Conservation (phyloP, 2,797 vertebrate species). For the Alosa sapidissima region DNA sequence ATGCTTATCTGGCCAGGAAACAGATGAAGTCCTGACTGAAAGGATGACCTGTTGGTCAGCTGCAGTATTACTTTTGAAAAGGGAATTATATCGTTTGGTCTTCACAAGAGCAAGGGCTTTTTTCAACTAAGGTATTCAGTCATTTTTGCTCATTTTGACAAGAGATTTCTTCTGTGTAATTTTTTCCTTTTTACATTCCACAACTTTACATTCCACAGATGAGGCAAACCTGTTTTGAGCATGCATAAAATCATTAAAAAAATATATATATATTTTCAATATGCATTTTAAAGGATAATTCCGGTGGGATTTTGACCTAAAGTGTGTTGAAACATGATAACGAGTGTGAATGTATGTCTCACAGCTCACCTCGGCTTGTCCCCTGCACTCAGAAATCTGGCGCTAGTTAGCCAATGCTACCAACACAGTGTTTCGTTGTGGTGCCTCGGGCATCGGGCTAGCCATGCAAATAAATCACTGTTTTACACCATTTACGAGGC, state of each 20-base stretch:
- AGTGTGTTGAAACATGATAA: too few species aligned
- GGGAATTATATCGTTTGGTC: neutral
- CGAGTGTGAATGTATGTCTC: too few species aligned
- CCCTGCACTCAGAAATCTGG: too few species aligned
- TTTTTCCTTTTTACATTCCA: neutral
- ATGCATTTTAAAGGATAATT: too few species aligned
- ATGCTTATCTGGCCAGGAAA: slow-evolving; percentile 87
- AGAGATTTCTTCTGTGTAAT: too few species aligned
- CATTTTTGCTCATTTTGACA: neutral
- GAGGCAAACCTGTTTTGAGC: neutral
- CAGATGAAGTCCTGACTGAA: slow-evolving; percentile 81
- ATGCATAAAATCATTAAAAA: neutral
- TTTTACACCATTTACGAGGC: too few species aligned
- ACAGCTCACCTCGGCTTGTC: too few species aligned
- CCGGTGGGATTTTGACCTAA: too few species aligned
- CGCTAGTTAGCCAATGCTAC: too few species aligned
- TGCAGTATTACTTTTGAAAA: neutral
- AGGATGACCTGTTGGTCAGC: neutral
- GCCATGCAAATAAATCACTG: too few species aligned
- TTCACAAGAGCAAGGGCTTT: neutral
- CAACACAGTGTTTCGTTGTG: too few species aligned
- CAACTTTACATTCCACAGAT: neutral
- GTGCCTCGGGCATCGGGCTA: too few species aligned
- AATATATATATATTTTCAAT: neutral
- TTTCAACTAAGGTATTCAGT: neutral